Percentiles rank a stretch among this genome's conserved stretches.
phyloP scores from a whole-genome alignment of 2,113 vertebrate genomes.

The Ranitomeya variabilis region DNA sequence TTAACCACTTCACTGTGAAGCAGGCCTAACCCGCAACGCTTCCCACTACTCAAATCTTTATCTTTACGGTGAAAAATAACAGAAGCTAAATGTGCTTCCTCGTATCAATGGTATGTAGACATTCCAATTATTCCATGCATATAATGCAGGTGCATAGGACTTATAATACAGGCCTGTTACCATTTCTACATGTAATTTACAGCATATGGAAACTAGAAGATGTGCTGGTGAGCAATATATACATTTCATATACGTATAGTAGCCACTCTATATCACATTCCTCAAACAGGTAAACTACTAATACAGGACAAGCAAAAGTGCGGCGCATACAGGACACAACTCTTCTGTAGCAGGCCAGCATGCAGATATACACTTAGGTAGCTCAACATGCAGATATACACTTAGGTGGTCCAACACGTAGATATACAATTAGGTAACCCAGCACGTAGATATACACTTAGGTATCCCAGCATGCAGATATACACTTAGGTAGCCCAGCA shows the following conservation, averaged over 20 bases:
- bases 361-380: neutral
- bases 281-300: neutral
- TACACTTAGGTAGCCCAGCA: too few relatives aligned
- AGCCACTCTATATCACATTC: neutral
- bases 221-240: neutral
- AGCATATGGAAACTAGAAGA: too few relatives aligned
- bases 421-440: too few relatives aligned
- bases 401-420: too few relatives aligned
- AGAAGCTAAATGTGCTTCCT: neutral
- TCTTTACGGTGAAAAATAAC: neutral
- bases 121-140: neutral
- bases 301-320: neutral
- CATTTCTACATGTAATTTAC: neutral
- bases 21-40: neutral
- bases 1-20: neutral
- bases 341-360: too few relatives aligned
- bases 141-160: neutral
- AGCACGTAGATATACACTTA: too few relatives aligned
- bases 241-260: neutral
- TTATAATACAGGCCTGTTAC: neutral
- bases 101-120: neutral
- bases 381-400: too few relatives aligned
- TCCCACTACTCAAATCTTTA: neutral
- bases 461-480: too few relatives aligned
- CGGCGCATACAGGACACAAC: neutral